Evolutionary conservation across 2,113 vertebrate genomes (phyloP), one percentile per base, ranked within the genome.

Genomic region (Nothocercus julius): DNA sequence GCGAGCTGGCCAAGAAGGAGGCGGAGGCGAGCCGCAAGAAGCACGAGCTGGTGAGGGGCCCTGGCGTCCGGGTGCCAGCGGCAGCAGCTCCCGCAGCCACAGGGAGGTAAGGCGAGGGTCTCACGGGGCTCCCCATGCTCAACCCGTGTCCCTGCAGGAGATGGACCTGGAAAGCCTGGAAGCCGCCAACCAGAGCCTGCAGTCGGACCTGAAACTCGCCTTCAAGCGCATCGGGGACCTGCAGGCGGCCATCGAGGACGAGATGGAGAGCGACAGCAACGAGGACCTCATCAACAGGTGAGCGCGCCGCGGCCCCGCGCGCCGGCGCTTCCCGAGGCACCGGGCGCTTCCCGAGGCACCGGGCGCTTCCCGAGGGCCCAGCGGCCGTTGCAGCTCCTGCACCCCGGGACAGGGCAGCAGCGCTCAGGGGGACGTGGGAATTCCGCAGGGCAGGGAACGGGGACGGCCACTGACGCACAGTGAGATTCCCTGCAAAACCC

Each of bases 241-340:
- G 74, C 99, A 99, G 97, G 99, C 99, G 0, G 99, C 99, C 96
- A 99, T 99, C 4, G 99, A 99, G 96, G 99, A 99, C 2, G 99
- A 99, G 96, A 99, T 99, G 99, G 99, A 99, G 96, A 99, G 99
- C 2, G 99, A 99, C 5, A 99, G 99, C 96, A 99, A 99, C 0
- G 99, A 99, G 95, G 99, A 99, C 70, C 98, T 99, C 64, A 99
- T 99, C 95, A 99, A 99, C 98, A 99, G 99, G 99, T 99, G 97
- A 96, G 96, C 53, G 36, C 8, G 36, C 36, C 45, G 17, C 45
- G 36, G 45, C 27, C 28, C 16, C 54, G 27, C 15, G 14, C 27
- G 53, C 51, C 51, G 12, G 51, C 25, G 13, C 53, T 53, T 51
- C 49, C 49, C 24, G 24, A 51, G 49, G 49, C 10, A 51, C 51